Evolutionary conservation across 2,888 invertebrate genomes (phyloP), one percentile per base, ranked within the genome.

Genomic region (Rotaria sp.): DNA sequence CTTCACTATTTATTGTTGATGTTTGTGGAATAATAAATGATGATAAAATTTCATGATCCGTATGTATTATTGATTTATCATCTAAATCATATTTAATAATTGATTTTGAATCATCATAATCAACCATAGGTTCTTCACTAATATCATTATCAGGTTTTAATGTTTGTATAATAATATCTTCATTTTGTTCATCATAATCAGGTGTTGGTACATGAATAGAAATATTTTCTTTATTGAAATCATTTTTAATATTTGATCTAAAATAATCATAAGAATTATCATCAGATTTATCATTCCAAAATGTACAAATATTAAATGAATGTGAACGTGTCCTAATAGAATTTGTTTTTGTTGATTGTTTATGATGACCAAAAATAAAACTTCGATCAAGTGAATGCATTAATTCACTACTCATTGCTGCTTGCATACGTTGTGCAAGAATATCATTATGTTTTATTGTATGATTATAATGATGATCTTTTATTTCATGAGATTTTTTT

Each of bases 371-470:
- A 45, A 13, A 41, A 45, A 45, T n/a, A 80, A 80, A 45, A 45
- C 45, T 80, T 80, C 80, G 45, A 45, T 80, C 80, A 11, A 80
- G 45, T n/a, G 80, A 80, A n/a, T 80, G 24, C 80, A 80, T 41
- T 15, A 80, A 45, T 45, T 80, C 80, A 26, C 24, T 26, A 45
- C 80, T 45, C 41, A 80, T 80, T 0, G 45, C 80, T 41, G 45
- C 45, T 80, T 80, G 45, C 80, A 80, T 80, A 26, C 80, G 45
- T 1, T 80, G 24, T 18, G 45, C 80, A 3, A 80, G 45, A 38
- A 15, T 18, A n/a, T 80, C 80, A 45, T 38, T 21, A 35, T 38
- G 35, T 67, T 67, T 38, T 35, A 35, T 21, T 21, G 67, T 10
- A 55, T 55, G 26, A 55, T 55, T 7, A 55, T 55, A 2, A 15